Evolutionary conservation across 2,888 invertebrate species (phyloP).

Genomic region (Macroteleia sp.): DNA sequence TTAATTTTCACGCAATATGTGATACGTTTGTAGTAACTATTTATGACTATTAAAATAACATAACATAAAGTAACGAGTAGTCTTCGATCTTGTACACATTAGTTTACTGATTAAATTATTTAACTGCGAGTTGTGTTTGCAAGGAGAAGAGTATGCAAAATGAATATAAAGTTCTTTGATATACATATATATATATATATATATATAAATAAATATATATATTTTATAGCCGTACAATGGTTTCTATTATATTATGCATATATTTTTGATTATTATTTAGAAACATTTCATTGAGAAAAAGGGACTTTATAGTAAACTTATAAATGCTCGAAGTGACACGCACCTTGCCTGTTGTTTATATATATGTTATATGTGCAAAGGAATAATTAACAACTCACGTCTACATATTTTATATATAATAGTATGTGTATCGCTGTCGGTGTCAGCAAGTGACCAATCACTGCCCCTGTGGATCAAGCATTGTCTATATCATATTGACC

Average conservation of each 20-base stretch:
- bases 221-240: too few relatives aligned
- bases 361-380: too few relatives aligned
- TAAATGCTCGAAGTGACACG: conserved; percentile 42
- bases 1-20: conserved; percentile 51
- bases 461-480: conserved; percentile 9
- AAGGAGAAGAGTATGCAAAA: conserved; percentile 12
- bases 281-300: conserved; percentile 13
- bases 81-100: conserved; percentile 56
- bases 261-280: conserved; percentile 38
- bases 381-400: conserved; percentile 24
- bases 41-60: conserved; percentile 38
- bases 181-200: conserved; percentile 20
- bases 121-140: conserved; percentile 23
- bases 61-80: conserved; percentile 40
- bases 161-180: conserved; percentile 3
- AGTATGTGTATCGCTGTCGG: conserved; percentile 36
- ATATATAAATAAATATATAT: too few relatives aligned
- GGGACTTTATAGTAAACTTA: conserved; percentile 26
- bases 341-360: conserved; percentile 51
- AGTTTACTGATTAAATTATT: conserved; percentile 54
- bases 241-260: conserved; percentile 17
- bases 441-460: conserved; percentile 29
- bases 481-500: neutral
- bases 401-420: conserved; percentile 37
- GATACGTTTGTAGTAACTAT: conserved; percentile 57